Conservation (phyloP, 2,888 invertebrate species). For the Bibio marci region DNA sequence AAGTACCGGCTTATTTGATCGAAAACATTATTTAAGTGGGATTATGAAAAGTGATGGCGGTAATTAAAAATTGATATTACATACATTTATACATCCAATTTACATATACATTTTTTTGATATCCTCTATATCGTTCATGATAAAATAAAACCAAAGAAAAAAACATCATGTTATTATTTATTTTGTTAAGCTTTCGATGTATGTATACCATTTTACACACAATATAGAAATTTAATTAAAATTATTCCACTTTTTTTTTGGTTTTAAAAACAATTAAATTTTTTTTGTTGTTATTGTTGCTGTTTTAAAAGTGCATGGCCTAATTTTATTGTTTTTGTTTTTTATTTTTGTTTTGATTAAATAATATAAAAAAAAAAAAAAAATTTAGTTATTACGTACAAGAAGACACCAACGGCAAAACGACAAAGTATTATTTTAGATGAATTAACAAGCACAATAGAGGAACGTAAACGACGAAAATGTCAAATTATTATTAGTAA, state of each 20-base stretch:
- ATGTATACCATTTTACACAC: no score
- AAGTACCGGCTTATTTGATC: conserved; percentile 3
- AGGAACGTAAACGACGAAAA: no score
- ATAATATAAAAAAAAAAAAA: not conserved
- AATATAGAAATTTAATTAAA: no score
- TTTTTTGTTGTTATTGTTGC: not conserved
- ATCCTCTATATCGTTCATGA: no score
- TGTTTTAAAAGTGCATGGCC: not conserved
- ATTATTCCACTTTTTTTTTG: no score
- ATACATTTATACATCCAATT: no score
- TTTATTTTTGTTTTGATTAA: conserved; percentile 22
- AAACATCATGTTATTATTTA: no score
- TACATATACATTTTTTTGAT: no score
- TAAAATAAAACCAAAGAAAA: no score
- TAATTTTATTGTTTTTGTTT: conserved; percentile 11
- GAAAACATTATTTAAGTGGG: conserved; percentile 4
- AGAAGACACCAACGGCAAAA: conserved; percentile 39
- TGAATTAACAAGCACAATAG: not conserved
- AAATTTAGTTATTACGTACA: conserved; percentile 65
- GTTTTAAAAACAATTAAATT: no score
- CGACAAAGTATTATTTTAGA: conserved; percentile 8
- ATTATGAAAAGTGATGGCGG: conserved; percentile 7
- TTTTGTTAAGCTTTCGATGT: no score
- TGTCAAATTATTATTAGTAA: not conserved
- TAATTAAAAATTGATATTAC: conserved; percentile 4